Evolutionary conservation across 2,113 vertebrate genomes (phyloP), one percentile per base, ranked within the genome.

Genomic region (Chascanopsetta lugubris): DNA sequence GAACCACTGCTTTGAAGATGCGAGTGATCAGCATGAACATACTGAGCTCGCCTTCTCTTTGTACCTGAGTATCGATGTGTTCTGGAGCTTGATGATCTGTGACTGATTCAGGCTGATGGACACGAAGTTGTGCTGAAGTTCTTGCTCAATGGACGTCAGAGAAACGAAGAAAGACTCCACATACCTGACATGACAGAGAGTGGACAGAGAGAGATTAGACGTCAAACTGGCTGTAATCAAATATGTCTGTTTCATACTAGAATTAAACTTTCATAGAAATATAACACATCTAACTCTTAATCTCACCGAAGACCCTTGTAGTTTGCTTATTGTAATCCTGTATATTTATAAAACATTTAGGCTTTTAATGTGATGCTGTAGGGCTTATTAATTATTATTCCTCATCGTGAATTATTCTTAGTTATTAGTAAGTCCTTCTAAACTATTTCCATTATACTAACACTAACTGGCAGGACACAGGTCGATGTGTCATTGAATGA

Each of bases 11-110:
- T n/a, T n/a, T n/a, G n/a, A n/a, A n/a, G n/a, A n/a, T n/a, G n/a
- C n/a, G n/a, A n/a, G n/a, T n/a, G n/a, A n/a, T n/a, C n/a, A n/a
- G n/a, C n/a, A n/a, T n/a, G n/a, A n/a, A n/a, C n/a, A n/a, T n/a
- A 4, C 18, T 26, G 6, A 62, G 30, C 40, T n/a, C 61, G n/a
- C 46, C 49, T 15, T 15, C 10, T 21, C 5, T 57, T 62, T 24
- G 4, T 67, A 93, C 93, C 90, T 90, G 69, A 76, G 26, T 8
- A 46, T 24, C 9, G 84, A 65, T 13, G 79, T 48, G 2, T 88
- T 90, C 66, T 93, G 92, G 24, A 93, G 89, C 67, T 90, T 91
- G 18, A 88, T 69, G 40, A 61, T 43, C 20, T 88, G 75, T 0
- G 72, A 13, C 7, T 82, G 71, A 47, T 36, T 87, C 36, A 75